Evolutionary conservation across 2,888 invertebrate species (phyloP), one percentile per base, ranked within the genome.

Genomic region (Papilio protenor): DNA sequence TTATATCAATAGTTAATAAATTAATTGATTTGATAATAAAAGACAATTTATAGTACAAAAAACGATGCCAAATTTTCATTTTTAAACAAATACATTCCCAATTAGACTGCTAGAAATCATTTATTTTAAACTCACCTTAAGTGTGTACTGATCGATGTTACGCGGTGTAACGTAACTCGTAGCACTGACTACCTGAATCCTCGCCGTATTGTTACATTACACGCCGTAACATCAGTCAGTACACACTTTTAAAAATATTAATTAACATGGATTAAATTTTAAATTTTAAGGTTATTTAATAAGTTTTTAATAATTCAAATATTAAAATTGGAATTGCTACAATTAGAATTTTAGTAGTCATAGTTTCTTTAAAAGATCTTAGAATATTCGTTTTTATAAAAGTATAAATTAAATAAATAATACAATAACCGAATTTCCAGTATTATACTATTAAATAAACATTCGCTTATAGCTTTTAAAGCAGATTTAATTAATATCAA

Each of bases 1-100:
- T 21, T 21, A 11, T 57, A 57, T 21, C 57, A 2, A 57, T 57
- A 57, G 57, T 55, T 8, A 6, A 55, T 55, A 6, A n/a, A 55
- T 52, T 21, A 47, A 49, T 76, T 23, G 47, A 59, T 49, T 64
- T 27, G 40, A 14, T 16, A 1, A 49, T 14, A 57, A 70, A 55
- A 81, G 59, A 16, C 33, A 18, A 79, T 78, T 76, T 78, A 81
- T 79, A 84, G 84, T 84, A 85, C 84, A 85, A 85, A 85, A 45
- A 61, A 64, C 21, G 81, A 82, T 83, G 84, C 84, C 84, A 84
- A 84, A 84, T 81, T 79, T 81, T 81, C 73, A 77, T 75, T 79
- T 75, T 55, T 45, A 40, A 16, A 40, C 14, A 40, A 16, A 40
- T 12, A 23, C 57, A 27, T 16, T 71, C 66, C 47, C 33, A 83